These are phyloP conservation scores for Cheilinus undulatus DNA, from an alignment of 2,113 vertebrate genomes.

Conservation along the genomic window DNA sequence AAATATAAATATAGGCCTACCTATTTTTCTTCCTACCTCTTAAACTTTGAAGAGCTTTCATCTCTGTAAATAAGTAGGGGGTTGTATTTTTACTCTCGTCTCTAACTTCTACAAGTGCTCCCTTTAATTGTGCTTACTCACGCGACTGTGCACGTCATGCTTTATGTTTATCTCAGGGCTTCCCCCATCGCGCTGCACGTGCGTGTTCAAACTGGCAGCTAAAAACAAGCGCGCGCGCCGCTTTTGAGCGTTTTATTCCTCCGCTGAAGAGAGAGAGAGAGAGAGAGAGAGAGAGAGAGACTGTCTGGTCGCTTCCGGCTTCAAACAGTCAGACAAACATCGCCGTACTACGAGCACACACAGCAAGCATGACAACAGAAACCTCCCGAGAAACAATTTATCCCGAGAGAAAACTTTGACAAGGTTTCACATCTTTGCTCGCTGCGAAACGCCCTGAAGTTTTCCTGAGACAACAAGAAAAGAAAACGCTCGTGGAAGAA, in stretches of 20 bases:
- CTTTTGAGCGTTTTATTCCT: constrained; percentile 6
- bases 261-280: neutral
- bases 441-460: neutral
- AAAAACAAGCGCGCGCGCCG: neutral
- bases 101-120: neutral
- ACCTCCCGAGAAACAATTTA: constrained; percentile 19
- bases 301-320: constrained; percentile 67
- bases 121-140: neutral
- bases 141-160: neutral
- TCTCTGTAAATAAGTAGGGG: too few relatives aligned
- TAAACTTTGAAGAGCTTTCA: too few relatives aligned
- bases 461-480: neutral
- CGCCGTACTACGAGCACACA: constrained; percentile 59
- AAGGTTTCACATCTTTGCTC: neutral
- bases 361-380: constrained; percentile 60
- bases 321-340: constrained; percentile 49
- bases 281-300: constrained; percentile 17
- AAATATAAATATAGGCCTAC: too few relatives aligned
- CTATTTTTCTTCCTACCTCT: too few relatives aligned
- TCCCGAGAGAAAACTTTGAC: constrained; percentile 1
- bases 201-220: neutral
- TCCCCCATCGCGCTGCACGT: constrained; percentile 35
- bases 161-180: neutral
- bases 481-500: neutral
- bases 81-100: neutral